Evolutionary conservation across 64 coral and sea anemone species (phyloP), one percentile per base, ranked within the genome.

Genomic region (Montipora foliosa): DNA sequence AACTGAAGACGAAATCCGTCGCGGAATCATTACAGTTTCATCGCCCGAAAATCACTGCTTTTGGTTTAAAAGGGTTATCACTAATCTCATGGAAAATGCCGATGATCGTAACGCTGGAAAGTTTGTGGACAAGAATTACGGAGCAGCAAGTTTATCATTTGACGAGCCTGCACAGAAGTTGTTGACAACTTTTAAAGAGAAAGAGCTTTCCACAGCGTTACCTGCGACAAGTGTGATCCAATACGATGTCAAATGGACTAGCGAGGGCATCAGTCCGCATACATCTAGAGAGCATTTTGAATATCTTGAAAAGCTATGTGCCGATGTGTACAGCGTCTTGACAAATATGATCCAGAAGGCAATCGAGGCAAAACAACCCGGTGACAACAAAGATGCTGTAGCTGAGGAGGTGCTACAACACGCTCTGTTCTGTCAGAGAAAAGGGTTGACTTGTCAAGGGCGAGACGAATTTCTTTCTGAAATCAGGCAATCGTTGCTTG

Each of bases 1-100:
- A 19, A 99, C 95, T 7, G 98, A 99, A 92, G 98, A 99, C 21
- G 98, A 99, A 79, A 96, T 99, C 92, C 94, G 98, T 7, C 98
- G 95, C 25, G 98, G 98, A 2, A 83, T 99, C 46, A 90, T 99
- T 21, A 92, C 89, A 70, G 92, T 85, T 45, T 77, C 68, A 0
- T 61, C 66, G 64, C 89, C 90, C 55, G 73, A 80, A 9, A 96
- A 94, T 44, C 98, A 99, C 53, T 96, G 95, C 47, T 80, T 99
- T 59, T 99, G 98, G 98, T 99, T 99, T 44, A 99, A 96, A 55
- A 66, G 98, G 2, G 93, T 92, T 3, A 99, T 99, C 10, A 92
- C 92, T 1, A 70, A 99, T 78, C 58, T 99, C 46, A 47, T 88
- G 13, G 49, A 94, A 22, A 94, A 99, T 89, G 53, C 64, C 50